Evolutionary conservation across 1,140 invertebrate species (phyloP).

Genomic region (Drosophila subpulchrella): DNA sequence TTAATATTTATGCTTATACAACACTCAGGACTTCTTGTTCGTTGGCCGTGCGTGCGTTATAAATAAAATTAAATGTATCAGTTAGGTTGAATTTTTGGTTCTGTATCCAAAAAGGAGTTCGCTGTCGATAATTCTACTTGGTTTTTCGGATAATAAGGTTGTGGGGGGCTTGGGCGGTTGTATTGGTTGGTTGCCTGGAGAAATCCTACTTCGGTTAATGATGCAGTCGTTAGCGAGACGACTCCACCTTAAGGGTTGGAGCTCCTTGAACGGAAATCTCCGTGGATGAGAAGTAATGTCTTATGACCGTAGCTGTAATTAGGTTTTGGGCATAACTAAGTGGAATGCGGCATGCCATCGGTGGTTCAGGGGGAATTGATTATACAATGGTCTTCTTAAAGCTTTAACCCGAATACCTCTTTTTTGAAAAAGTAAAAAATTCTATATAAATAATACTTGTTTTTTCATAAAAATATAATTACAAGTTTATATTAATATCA

Average conservation of each 20-base stretch:
- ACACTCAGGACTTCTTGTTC: slow-evolving; percentile 29
- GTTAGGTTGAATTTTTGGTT: slow-evolving; percentile 60
- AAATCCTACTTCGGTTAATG: slow-evolving; percentile 52
- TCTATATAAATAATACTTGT: neutral
- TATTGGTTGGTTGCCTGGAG: slow-evolving; percentile 2
- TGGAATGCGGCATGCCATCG: slow-evolving; percentile 18
- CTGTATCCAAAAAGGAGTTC: slow-evolving; percentile 7
- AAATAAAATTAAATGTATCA: slow-evolving; percentile 83
- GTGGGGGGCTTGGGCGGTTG: slow-evolving; percentile 4
- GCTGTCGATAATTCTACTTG: slow-evolving; percentile 66
- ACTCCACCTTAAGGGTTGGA: slow-evolving; percentile 20
- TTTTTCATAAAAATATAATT: no score
- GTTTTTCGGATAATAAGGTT: slow-evolving; percentile 68
- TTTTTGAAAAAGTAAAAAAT: neutral
- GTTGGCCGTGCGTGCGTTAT: slow-evolving; percentile 74
- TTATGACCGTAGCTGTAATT: slow-evolving; percentile 45
- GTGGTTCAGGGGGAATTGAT: slow-evolving; percentile 12
- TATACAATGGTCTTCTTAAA: neutral
- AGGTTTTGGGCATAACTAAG: slow-evolving; percentile 52
- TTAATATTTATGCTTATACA: slow-evolving; percentile 76
- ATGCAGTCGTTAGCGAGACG: slow-evolving; percentile 69
- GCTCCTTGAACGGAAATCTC: neutral
- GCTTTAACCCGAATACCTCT: neutral
- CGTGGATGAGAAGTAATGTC: slow-evolving; percentile 47
- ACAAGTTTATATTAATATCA: no score